These are phyloP conservation scores for Palloptera scutellata DNA, from an alignment of 2,888 invertebrate species.

Conservation along the genomic window DNA sequence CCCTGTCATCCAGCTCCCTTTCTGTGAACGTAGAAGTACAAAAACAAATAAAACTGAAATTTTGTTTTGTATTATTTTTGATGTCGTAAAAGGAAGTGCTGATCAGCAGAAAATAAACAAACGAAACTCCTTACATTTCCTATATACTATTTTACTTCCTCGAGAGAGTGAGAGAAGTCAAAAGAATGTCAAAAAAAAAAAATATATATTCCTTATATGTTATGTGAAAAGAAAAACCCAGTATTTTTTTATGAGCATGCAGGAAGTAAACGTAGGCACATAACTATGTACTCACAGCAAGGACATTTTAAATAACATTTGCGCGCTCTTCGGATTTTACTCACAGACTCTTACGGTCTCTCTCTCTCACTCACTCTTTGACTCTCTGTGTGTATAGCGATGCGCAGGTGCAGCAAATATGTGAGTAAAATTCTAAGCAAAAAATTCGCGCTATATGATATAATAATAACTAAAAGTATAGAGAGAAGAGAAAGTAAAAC, in stretches of 20 bases:
- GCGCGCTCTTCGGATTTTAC: slow-evolving; percentile 11
- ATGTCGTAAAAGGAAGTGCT: background rate
- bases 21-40: too few species aligned
- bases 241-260: slow-evolving; percentile 20
- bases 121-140: background rate
- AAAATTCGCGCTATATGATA: too few species aligned
- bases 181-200: background rate
- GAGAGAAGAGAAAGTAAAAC: background rate
- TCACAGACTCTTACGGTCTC: background rate
- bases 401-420: slow-evolving; percentile 32
- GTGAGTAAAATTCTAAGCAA: background rate
- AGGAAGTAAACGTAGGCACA: slow-evolving; percentile 18
- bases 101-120: background rate
- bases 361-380: background rate
- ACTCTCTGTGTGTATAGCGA: background rate
- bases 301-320: background rate
- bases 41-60: too few species aligned
- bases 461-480: background rate
- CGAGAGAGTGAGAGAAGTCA: background rate
- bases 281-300: slow-evolving; percentile 19
- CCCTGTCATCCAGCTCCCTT: too few species aligned
- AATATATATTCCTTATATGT: too few species aligned
- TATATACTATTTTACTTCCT: too few species aligned
- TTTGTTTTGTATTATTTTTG: too few species aligned
- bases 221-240: slow-evolving; percentile 17